Percentiles rank a stretch among this genome's conserved stretches.
phyloP scores from a whole-genome alignment of 2,113 vertebrate genomes.

The Syngnathus typhle region DNA sequence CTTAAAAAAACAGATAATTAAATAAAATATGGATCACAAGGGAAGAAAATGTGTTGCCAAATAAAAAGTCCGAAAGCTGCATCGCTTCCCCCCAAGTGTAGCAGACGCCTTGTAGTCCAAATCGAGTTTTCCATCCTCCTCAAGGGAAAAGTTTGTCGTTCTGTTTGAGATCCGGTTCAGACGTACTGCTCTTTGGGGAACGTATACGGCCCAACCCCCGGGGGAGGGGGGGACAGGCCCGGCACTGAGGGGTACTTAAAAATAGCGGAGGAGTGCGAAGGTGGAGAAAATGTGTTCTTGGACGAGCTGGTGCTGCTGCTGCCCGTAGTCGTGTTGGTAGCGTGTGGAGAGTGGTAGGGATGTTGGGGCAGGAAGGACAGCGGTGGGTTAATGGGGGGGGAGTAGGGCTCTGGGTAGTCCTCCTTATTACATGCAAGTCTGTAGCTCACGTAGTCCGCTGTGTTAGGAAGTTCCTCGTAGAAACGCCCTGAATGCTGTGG shows the following conservation, averaged over 20 bases:
- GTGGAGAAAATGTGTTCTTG: slow-evolving; percentile 65
- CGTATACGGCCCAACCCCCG: slow-evolving; percentile 67
- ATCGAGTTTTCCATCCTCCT: slow-evolving; percentile 12
- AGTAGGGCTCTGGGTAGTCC: slow-evolving; percentile 73
- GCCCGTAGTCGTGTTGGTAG: slow-evolving; percentile 13
- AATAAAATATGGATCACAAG: slow-evolving; percentile 26
- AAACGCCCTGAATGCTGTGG: slow-evolving; percentile 74
- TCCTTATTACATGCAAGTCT: slow-evolving; percentile 75
- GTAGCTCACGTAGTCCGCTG: slow-evolving; percentile 79
- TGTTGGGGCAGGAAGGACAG: slow-evolving; percentile 74
- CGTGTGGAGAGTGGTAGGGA: slow-evolving; percentile 63
- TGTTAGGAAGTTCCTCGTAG: slow-evolving; percentile 74
- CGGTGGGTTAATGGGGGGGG: slow-evolving; percentile 70
- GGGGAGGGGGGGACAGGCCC: slow-evolving; percentile 70
- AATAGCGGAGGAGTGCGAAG: slow-evolving; percentile 64
- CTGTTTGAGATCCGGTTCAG: slow-evolving; percentile 43
- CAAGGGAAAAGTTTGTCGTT: slow-evolving; percentile 10
- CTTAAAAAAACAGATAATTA: slow-evolving; percentile 28
- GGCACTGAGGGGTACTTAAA: slow-evolving; percentile 76
- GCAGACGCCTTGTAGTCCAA: slow-evolving; percentile 8
- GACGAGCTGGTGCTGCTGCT: slow-evolving; percentile 52
- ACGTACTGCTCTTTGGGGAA: slow-evolving; percentile 87
- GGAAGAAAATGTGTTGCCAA: slow-evolving; percentile 6
- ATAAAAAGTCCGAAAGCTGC: slow-evolving; percentile 16
- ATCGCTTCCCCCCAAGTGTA: slow-evolving; percentile 18